Base-by-base conservation (phyloP, 2,797 vertebrate genomes). In the Cetoscarus ocellatus region DNA sequence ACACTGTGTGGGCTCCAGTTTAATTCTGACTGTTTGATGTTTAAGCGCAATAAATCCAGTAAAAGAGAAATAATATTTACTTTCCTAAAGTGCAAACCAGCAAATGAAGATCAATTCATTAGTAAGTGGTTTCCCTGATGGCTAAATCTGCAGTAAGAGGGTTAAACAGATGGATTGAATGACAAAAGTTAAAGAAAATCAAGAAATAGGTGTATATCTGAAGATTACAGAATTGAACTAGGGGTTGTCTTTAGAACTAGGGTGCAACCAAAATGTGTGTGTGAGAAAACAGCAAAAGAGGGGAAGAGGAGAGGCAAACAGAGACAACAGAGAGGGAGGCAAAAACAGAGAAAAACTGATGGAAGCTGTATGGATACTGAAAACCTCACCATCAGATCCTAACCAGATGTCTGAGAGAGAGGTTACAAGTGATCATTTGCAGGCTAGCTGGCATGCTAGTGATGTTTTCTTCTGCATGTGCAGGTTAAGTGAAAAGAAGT, bases 351-450 rank as follows among this genome's bases (percentile, higher is more conserved):
- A 49, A 49, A 78, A 87, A 84, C 48, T 47, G 66, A 79, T 79
- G 47, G 67, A 77, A 81, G 58, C 13, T 49, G 48, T 67, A 52
- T 18, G 58, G 69, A 47, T 84, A 59, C 60, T 86, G 78, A 87
- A 85, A 77, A 82, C 76, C 77, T 83, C 74, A 60, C 61, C 74
- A 79, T 82, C 65, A 55, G 80, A 86, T 67, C 88, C 73, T 68
- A 63, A 82, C 67, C 69, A 78, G 73, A n/a, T n/a, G n/a, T n/a
- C n/a, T n/a, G 68, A 80, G 57, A 75, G 79, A 88, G 68, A 70
- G 74, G 68, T 68, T 82, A 70, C 53, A 44, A 71, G 76, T 83
- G 87, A 88, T 91, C 90, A 92, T 86, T 79, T 70, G 65, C 68
- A 75, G 60, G 61, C 69, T 50, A 44, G 83, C 83, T 80, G 72